phyloP scores from a whole-genome alignment of 2,888 invertebrate species.

The Andrena flavipes region DNA sequence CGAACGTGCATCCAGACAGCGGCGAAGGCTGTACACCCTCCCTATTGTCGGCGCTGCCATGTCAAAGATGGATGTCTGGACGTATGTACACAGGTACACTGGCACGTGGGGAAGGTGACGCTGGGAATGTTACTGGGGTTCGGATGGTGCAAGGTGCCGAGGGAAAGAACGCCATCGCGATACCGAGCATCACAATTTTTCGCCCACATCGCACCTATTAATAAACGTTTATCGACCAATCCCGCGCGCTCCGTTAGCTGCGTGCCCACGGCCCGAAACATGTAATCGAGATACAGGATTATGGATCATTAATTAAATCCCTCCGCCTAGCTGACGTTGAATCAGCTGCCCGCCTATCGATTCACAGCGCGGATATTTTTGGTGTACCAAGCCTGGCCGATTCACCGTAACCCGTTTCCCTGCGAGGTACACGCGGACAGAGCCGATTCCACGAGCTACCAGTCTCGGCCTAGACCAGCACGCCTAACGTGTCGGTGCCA shows the following conservation, averaged over 20 bases:
- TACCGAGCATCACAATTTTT: not conserved
- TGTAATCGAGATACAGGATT: slow-evolving; percentile 61
- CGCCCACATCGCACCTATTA: slow-evolving; percentile 35
- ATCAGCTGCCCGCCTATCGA: slow-evolving; percentile 57
- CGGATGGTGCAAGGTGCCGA: slow-evolving; percentile 10
- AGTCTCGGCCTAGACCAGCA: not conserved
- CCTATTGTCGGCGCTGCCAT: slow-evolving; percentile 48
- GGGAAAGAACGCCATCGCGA: not conserved
- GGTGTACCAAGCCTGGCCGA: slow-evolving; percentile 43
- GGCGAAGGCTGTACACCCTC: slow-evolving; percentile 31
- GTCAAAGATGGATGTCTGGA: slow-evolving; percentile 62
- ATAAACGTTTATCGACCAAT: slow-evolving; percentile 53
- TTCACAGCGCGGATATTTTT: slow-evolving; percentile 48
- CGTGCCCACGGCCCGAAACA: slow-evolving; percentile 40
- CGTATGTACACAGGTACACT: not conserved
- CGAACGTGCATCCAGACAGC: slow-evolving; percentile 63
- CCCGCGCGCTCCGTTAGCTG: slow-evolving; percentile 31
- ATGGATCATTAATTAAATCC: slow-evolving; percentile 62
- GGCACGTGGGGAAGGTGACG: slow-evolving; percentile 31
- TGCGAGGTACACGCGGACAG: slow-evolving; percentile 31
- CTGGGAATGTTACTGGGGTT: not conserved
- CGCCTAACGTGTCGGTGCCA: slow-evolving; percentile 27
- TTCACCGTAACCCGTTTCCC: slow-evolving; percentile 38
- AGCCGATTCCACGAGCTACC: not conserved
- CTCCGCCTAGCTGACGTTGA: slow-evolving; percentile 42